Conservation (phyloP, 2,888 invertebrate genomes). For the Heliconius ismenius region DNA sequence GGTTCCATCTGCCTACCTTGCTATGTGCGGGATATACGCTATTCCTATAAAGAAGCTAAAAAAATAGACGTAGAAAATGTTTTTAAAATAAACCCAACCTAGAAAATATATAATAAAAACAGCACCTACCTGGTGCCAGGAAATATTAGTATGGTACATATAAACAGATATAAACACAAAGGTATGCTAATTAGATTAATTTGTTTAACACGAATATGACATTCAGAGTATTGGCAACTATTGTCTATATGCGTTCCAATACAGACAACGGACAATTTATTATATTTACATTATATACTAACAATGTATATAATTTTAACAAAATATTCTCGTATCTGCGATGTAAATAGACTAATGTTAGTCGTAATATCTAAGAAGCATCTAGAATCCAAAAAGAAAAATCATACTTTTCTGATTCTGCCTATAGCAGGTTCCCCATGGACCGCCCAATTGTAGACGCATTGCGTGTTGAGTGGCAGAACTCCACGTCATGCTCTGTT, state of each 20-base stretch:
- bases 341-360: not conserved
- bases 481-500: too few species aligned
- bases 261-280: conserved; percentile 14
- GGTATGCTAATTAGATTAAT: conserved; percentile 12
- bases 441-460: too few species aligned
- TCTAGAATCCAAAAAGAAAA: not conserved
- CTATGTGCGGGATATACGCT: not conserved
- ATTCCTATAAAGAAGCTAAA: not conserved
- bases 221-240: conserved; percentile 29
- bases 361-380: not conserved
- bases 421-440: not conserved
- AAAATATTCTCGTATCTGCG: not conserved
- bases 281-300: conserved; percentile 18
- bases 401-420: too few species aligned
- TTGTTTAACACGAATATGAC: conserved; percentile 12
- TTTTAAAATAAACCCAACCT: not conserved
- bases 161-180: not conserved
- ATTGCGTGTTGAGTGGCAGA: too few species aligned
- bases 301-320: conserved; percentile 18
- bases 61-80: not conserved
- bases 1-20: not conserved
- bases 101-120: not conserved
- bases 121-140: not conserved
- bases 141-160: not conserved
- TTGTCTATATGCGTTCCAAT: conserved; percentile 15